These are phyloP conservation scores for Eutrigla gurnardus DNA, from an alignment of 2,797 vertebrate genomes.

Conservation along the genomic window DNA sequence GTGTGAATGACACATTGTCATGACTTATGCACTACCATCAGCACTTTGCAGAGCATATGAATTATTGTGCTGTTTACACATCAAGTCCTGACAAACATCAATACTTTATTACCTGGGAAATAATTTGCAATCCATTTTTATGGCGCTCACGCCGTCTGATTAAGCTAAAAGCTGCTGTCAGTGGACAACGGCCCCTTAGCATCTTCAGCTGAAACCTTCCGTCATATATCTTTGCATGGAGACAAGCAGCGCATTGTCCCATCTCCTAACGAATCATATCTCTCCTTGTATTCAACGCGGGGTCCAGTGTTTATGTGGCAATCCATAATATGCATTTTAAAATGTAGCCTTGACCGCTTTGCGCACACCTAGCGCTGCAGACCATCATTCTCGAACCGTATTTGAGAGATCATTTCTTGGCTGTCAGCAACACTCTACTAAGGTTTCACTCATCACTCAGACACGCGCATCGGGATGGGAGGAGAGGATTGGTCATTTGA, in stretches of 20 bases:
- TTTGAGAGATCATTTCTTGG: constrained; percentile 80
- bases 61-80: constrained; percentile 79
- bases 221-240: constrained; percentile 46
- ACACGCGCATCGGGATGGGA: constrained; percentile 60
- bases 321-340: constrained; percentile 30
- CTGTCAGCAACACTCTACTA: constrained; percentile 75
- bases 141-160: constrained; percentile 76
- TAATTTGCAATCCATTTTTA: constrained; percentile 78
- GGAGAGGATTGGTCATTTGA: constrained; percentile 77
- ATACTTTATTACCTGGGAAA: constrained; percentile 80
- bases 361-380: constrained; percentile 15
- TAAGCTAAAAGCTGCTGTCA: constrained; percentile 83
- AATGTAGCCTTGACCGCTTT: constrained; percentile 26
- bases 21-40: constrained; percentile 66
- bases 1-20: constrained; percentile 61
- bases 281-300: not conserved
- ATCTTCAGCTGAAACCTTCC: constrained; percentile 61
- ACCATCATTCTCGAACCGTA: constrained; percentile 55
- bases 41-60: constrained; percentile 73
- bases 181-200: constrained; percentile 60
- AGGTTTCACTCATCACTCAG: constrained; percentile 78
- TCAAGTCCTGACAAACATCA: constrained; percentile 78
- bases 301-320: constrained; percentile 8
- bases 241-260: constrained; percentile 7
- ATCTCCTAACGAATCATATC: constrained; percentile 18